A percentile compares a stretch with the other conserved stretches of the same genome.
phyloP scores from a whole-genome alignment of 2,113 vertebrate species.

The Apeltes quadracus region DNA sequence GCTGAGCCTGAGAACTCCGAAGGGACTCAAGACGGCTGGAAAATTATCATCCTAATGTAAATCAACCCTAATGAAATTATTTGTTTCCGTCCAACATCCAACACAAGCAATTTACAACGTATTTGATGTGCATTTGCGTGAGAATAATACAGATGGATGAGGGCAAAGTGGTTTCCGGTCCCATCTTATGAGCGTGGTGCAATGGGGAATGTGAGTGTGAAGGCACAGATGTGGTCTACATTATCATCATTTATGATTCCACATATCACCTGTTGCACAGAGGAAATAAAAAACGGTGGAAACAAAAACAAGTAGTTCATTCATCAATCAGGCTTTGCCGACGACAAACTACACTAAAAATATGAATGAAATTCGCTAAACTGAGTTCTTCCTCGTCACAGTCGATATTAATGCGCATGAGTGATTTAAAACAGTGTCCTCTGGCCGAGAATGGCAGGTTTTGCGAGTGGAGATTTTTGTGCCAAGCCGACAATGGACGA shows the following conservation, averaged over 20 bases:
- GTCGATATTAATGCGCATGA: not conserved
- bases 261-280: not conserved
- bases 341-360: not conserved
- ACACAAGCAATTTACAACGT: conserved; percentile 44
- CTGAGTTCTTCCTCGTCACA: not conserved
- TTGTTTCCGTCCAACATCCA: conserved; percentile 32
- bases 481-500: not conserved
- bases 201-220: conserved; percentile 28
- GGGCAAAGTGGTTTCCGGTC: conserved; percentile 9
- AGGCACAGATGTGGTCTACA: conserved; percentile 41
- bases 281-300: not conserved
- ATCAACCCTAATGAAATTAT: conserved; percentile 44
- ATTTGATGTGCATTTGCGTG: conserved; percentile 50
- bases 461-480: not conserved
- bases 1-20: conserved; percentile 23
- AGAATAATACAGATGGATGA: conserved; percentile 53
- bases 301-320: conserved; percentile 15
- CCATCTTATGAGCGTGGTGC: conserved; percentile 16
- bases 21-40: conserved; percentile 14
- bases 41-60: conserved; percentile 45
- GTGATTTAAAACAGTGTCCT: not conserved
- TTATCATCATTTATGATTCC: conserved; percentile 28
- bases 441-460: not conserved
- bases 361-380: not conserved
- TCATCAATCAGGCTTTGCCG: no score